Conservation (phyloP, 1,140 invertebrate species). For the Drosophila ogumai region DNA sequence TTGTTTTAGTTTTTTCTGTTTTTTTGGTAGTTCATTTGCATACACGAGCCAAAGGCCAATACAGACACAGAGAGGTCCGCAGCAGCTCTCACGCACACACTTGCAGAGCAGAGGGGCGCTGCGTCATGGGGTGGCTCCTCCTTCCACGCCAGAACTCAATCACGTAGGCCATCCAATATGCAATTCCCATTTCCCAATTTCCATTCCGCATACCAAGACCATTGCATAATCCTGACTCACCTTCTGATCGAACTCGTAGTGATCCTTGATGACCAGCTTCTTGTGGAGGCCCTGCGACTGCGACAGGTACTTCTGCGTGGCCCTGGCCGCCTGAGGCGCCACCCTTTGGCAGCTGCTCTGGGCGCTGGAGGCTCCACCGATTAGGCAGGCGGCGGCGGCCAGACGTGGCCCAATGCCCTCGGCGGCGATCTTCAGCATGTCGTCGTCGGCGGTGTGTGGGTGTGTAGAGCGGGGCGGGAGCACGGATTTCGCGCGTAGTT, state of each 20-base stretch:
- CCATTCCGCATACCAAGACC: slow-evolving; percentile 29
- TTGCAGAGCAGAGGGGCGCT: slow-evolving; percentile 1
- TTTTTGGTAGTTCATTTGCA: slow-evolving; percentile 55
- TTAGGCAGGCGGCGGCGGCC: slow-evolving; percentile 59
- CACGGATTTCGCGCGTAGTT: slow-evolving; percentile 3
- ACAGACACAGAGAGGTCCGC: not conserved
- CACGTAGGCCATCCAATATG: slow-evolving; percentile 59
- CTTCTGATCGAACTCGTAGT: slow-evolving; percentile 84
- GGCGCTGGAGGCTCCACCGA: slow-evolving; percentile 51
- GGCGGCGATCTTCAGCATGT: slow-evolving; percentile 76
- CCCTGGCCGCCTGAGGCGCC: slow-evolving; percentile 49
- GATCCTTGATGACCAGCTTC: slow-evolving; percentile 80
- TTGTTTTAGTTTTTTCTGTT: slow-evolving; percentile 8
- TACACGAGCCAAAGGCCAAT: slow-evolving; percentile 52
- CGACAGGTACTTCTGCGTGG: slow-evolving; percentile 72
- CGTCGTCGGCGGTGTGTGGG: not conserved
- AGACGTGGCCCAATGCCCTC: slow-evolving; percentile 70
- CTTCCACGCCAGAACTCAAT: slow-evolving; percentile 12
- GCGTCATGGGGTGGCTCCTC: slow-evolving; percentile 44
- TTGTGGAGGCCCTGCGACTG: slow-evolving; percentile 64
- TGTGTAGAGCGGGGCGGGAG: not conserved
- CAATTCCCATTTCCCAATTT: not conserved
- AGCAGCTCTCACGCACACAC: not conserved
- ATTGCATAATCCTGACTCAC: slow-evolving; percentile 68
- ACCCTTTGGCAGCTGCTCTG: slow-evolving; percentile 63